Percentiles rank a stretch among this genome's conserved stretches.
Conservation (phyloP, 2,888 invertebrate species). For the Tethea ocularis region DNA sequence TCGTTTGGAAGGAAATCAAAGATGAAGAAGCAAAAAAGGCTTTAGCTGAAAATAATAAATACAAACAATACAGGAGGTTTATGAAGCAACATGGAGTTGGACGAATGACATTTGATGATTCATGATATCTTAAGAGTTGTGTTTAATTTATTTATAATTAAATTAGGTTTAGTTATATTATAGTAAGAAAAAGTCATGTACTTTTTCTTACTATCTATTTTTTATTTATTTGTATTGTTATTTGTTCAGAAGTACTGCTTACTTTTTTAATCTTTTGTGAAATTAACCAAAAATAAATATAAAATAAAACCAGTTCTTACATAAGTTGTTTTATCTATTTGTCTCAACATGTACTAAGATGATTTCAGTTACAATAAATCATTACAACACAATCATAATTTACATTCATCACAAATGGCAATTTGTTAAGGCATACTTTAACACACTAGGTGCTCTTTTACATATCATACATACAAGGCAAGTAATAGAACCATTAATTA, state of each 20-base stretch:
- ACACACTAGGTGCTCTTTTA: conserved; percentile 39
- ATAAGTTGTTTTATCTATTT: conserved; percentile 72
- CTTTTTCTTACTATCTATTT: conserved; percentile 23
- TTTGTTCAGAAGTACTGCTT: conserved; percentile 1
- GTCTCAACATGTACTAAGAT: conserved; percentile 77
- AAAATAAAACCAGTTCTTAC: conserved; percentile 66
- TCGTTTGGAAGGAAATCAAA: conserved; percentile 90
- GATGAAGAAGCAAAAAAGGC: conserved; percentile 94
- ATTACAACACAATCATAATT: conserved; percentile 61
- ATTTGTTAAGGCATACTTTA: conserved; percentile 70
- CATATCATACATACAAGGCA: conserved; percentile 49
- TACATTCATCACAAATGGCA: conserved; percentile 76
- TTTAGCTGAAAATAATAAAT: conserved; percentile 92
- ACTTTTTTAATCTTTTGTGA: conserved; percentile 14
- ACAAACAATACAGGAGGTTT: conserved; percentile 94
- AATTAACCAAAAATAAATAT: conserved; percentile 35
- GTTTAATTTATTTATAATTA: conserved; percentile 18
- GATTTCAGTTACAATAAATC: conserved; percentile 57
- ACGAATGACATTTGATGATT: conserved; percentile 96
- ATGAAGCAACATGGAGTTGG: conserved; percentile 95
- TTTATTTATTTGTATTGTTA: conserved; percentile 13
- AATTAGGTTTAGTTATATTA: conserved; percentile 23
- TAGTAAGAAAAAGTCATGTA: too few relatives aligned
- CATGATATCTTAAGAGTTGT: conserved; percentile 60
- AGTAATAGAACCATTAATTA: conserved; percentile 36